Base-by-base conservation (phyloP, 2,888 invertebrate species). In the Synergus itoensis region DNA sequence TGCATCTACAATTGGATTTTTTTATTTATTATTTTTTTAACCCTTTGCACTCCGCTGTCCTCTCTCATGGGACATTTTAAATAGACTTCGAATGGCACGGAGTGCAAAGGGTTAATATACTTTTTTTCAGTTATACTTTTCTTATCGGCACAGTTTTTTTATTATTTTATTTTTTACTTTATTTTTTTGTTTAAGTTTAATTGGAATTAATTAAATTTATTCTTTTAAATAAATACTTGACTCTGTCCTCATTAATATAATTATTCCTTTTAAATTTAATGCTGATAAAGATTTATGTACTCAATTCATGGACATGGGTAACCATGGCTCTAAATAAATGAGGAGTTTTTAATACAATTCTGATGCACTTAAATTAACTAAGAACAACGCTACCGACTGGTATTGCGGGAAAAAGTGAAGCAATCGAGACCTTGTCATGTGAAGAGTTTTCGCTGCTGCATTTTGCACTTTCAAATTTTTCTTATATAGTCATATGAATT, bases 381-480 rank as follows among this genome's bases (percentile, higher is more conserved):
- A 79, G 76, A 80, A 69, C 75, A 81, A 79, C 76, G 77, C 79
- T 84, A 81, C 82, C 81, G 79, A 84, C 81, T 82, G 81, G 81
- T 83, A 84, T 82, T 81, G 82, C 80, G 81, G 77, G 84, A 82
- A 84, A 79, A 63, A 79, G 80, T 82, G 81, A 81, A 80, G 84
- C 48, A 82, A 81, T 80, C 81, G 81, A 62, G 28, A 82, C 83
- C 83, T 84, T 82, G 83, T 81, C 81, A 77, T 78, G 82, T 67
- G 75, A 82, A 81, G 81, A 80, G 79, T 81, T 82, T 81, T 36
- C 36, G 36, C 5, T 76, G 81, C 77, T 82, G 76, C 80, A 78
- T 67, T 14, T 60, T 60, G 0, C 5, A 28, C 28, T 28, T 62
- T 14, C 28, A 12, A 62, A 36, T 36, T 28, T 21, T 4, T 9